These are phyloP conservation scores for Eurystomus glaucurus DNA, from an alignment of 2,797 vertebrate genomes.

Conservation along the genomic window DNA sequence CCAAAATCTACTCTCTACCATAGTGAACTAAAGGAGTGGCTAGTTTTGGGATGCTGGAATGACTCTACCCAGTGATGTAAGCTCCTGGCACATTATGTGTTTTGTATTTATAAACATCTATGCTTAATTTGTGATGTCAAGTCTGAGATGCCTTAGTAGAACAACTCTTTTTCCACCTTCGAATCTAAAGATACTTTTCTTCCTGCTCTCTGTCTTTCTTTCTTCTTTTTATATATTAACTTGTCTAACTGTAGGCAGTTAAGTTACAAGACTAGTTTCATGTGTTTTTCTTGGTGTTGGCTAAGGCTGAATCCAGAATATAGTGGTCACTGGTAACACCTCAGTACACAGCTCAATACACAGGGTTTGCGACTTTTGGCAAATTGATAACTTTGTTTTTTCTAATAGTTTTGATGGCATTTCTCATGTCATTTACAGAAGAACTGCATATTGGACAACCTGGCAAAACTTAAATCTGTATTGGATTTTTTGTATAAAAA, in stretches of 20 bases:
- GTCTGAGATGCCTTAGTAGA: background rate
- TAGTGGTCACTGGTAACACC: background rate
- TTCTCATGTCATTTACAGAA: conserved; percentile 9
- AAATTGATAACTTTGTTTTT: background rate
- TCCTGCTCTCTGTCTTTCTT: fast-evolving
- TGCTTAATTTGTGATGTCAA: background rate
- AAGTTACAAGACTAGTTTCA: background rate
- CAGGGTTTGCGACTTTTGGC: background rate
- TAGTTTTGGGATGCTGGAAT: background rate
- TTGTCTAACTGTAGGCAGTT: background rate
- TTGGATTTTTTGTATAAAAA: conserved; percentile 79
- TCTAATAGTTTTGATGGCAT: background rate
- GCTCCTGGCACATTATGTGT: fast-evolving
- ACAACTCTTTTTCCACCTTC: background rate
- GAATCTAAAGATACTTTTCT: background rate
- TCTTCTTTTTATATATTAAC: background rate
- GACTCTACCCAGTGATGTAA: background rate
- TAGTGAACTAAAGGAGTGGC: background rate
- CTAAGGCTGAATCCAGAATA: background rate
- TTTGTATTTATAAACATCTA: background rate
- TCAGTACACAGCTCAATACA: background rate
- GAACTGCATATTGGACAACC: background rate
- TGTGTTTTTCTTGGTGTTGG: background rate
- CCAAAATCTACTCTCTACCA: background rate
- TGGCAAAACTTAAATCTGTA: conserved; percentile 50